Evolutionary conservation across 1,140 invertebrate species (phyloP), one percentile per base, ranked within the genome.

Genomic region (Penaeus chinensis): DNA sequence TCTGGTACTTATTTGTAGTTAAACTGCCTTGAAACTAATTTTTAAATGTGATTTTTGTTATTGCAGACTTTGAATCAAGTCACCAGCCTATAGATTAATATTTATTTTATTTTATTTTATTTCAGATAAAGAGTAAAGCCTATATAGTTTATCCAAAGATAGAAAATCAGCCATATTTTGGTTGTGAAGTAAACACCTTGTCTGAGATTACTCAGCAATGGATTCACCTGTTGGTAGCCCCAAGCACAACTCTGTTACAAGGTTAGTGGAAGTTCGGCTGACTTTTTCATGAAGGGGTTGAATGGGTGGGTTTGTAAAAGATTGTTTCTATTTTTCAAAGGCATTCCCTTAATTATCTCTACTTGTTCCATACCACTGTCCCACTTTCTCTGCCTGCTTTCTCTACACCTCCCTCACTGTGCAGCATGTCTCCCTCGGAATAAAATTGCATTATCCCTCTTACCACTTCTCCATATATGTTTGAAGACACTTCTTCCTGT

Each of bases 151-250:
- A 69, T 79, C 66, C 89, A 27, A 90, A 90, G 66, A 62, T 79
- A 60, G 89, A 90, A 86, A 82, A 80, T 62, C 89, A 90, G 86
- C n/a, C 85, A 69, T 90, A 79, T 82, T 90, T 90, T 81, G 89
- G 89, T 20, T 85, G 83, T 66, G 89, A 90, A 82, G 89, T 90
- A 7, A 90, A 88, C 80, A 88, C 86, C 19, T 74, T 86, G 32
- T 86, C 89, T 10, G 89, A 90, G 74, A 88, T 90, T 13, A 80
- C 84, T 42, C 84, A 90, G 63, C 86, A 90, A 42, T 90, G 89
- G 89, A 54, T 85, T 81, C 42, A 88, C n/a, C 85, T 90, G 0
- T 42, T 90, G 20, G 42, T 78, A 2, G 84, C 87, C n/a, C 89
- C 89, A n/a, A 88, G 89, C 62, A 83, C 89, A 0, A 54, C 84